Base-by-base conservation (phyloP, 2,888 invertebrate species). In the Chirona hameri region DNA sequence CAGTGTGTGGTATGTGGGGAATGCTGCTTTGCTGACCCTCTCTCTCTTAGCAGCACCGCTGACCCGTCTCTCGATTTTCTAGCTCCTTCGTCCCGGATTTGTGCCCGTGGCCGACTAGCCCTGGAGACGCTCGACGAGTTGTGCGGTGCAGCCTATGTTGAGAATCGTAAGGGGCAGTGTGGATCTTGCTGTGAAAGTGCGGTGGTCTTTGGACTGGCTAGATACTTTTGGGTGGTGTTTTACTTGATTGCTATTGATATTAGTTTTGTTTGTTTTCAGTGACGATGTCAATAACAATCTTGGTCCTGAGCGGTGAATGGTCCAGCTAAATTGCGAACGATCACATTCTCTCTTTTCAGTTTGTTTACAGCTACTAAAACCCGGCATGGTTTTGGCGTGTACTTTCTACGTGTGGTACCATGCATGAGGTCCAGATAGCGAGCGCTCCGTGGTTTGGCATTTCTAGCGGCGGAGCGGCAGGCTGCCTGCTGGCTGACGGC, bases 351-450 rank as follows among this genome's bases (percentile, higher is more conserved):
- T 76, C 21, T 76, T 76, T 46, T 76, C 39, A 39, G 39, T 76
- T 76, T 76, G 76, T 76, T 46, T 46, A 76, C 76, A 39, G 46
- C 76, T 76, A 76, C 76, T 76, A 76, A 46, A 76, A 76, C 76
- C 76, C 24, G 76, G 76, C 76, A 76, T 76, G 76, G 76, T 76
- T 76, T 76, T 76, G 76, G 46, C 76, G 76, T 76, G 76, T 46
- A 12, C 39, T 76, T n/a, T 46, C 76, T 76, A 21, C 39, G 76
- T 76, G 76, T 76, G 76, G 18, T 76, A 76, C 76, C 76, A 46
- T 76, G 76, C 76, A 76, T 76, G 76, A 72, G 12, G 12, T 52
- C 72, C 72, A 72, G 72, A 5, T 72, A 72, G 72, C 31, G 31
- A 72, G 72, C 31, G 31, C 10, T 31, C 31, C 18, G 14, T 15